Evolutionary conservation across 2,797 vertebrate species (phyloP).

Genomic region (Lycodopsis pacificus): DNA sequence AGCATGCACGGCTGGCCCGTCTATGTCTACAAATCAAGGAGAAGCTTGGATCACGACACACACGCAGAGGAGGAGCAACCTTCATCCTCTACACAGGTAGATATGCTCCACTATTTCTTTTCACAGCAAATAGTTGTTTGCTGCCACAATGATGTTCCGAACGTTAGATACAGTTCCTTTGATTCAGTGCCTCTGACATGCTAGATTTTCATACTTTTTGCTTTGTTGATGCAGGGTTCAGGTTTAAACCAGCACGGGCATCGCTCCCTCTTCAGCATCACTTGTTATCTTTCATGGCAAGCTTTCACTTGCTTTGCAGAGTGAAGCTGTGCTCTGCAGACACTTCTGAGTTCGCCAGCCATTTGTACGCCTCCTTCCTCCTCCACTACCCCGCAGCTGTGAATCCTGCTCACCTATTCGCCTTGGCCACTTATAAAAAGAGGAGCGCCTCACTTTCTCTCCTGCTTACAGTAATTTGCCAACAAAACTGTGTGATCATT

Average conservation of each 20-base stretch:
- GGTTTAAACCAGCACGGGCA: conserved; percentile 19
- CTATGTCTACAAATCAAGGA: too few species aligned
- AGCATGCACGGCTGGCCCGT: too few species aligned
- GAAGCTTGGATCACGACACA: too few species aligned
- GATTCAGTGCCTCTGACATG: conserved; percentile 17
- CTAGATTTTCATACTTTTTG: neutral
- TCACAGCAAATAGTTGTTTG: neutral
- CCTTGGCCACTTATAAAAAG: conserved; percentile 51
- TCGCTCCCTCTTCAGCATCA: conserved; percentile 27
- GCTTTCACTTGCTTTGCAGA: conserved; percentile 46
- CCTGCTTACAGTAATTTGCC: conserved; percentile 85
- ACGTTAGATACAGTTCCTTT: conserved; percentile 1
- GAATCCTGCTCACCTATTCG: conserved; percentile 63
- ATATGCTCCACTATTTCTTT: neutral
- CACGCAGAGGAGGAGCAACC: too few species aligned
- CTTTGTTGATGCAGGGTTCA: conserved; percentile 21
- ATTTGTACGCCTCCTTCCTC: conserved; percentile 68
- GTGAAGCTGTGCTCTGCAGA: conserved; percentile 45
- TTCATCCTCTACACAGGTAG: too few species aligned
- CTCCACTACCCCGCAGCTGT: conserved; percentile 61
- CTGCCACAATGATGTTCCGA: neutral
- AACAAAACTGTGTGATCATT: conserved; percentile 87
- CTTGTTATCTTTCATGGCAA: conserved; percentile 39
- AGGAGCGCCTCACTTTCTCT: conserved; percentile 49
- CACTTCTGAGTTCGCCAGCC: conserved; percentile 57